A percentile compares a stretch with the other conserved stretches of the same genome.
Evolutionary conservation across 2,113 vertebrate species (phyloP).

Genomic region (Oplegnathus fasciatus): DNA sequence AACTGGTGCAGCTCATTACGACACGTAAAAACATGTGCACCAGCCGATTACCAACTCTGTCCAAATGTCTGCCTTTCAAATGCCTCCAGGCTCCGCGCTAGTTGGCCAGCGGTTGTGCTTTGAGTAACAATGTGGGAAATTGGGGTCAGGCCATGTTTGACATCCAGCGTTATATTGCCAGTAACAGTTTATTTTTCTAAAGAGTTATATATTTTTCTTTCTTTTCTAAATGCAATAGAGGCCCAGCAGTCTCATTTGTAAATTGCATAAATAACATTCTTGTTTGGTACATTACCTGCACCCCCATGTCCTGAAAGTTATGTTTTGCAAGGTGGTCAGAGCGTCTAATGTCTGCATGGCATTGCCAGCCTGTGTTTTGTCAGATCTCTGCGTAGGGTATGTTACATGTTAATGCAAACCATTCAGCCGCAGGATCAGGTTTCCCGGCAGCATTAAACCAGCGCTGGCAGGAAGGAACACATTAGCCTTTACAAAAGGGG

Average conservation of each 20-base stretch:
- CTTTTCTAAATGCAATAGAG: conserved; percentile 34
- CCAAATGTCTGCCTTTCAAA: conserved; percentile 49
- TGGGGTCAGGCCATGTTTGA: conserved; percentile 61
- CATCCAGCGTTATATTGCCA: conserved; percentile 38
- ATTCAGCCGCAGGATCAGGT: conserved; percentile 62
- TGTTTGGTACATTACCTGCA: conserved; percentile 55
- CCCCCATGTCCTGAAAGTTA: conserved; percentile 14
- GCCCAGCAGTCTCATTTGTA: conserved; percentile 50
- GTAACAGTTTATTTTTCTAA: conserved; percentile 61
- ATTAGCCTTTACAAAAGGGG: conserved; percentile 72
- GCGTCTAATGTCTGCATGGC: conserved; percentile 37
- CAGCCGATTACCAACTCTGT: conserved; percentile 61
- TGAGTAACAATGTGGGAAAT: conserved; percentile 55
- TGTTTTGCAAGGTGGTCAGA: conserved; percentile 65
- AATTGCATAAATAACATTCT: conserved; percentile 75
- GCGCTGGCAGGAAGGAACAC: conserved; percentile 71
- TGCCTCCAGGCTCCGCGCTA: conserved; percentile 17
- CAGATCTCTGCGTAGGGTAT: conserved; percentile 37
- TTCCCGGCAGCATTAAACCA: conserved; percentile 58
- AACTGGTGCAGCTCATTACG: conserved; percentile 53
- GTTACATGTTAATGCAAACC: conserved; percentile 64
- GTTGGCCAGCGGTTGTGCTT: conserved; percentile 22
- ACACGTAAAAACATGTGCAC: conserved; percentile 57
- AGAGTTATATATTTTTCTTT: conserved; percentile 55
- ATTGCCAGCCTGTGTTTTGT: conserved; percentile 58